Percentiles rank a stretch among this genome's conserved stretches.
Evolutionary conservation across 2,888 invertebrate species (phyloP).

Genomic region (Silvanus unidentatus): DNA sequence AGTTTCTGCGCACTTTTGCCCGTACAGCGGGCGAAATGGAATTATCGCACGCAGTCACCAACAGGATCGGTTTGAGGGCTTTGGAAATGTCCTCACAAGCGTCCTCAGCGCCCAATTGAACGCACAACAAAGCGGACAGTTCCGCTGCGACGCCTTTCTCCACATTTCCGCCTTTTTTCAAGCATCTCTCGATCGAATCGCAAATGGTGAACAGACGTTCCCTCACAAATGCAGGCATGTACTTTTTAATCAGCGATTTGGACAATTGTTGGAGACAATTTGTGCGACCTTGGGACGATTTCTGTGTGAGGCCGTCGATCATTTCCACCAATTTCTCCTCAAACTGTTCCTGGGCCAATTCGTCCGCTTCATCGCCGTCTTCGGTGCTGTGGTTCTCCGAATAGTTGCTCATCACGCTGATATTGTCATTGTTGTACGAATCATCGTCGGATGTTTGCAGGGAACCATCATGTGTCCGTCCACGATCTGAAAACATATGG

Average conservation of each 20-base stretch:
- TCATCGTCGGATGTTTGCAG: slow-evolving; percentile 51
- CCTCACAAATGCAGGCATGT: slow-evolving; percentile 67
- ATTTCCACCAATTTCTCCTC: slow-evolving; percentile 85
- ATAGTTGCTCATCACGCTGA: slow-evolving; percentile 70
- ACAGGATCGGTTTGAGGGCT: slow-evolving; percentile 67
- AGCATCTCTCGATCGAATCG: slow-evolving; percentile 73
- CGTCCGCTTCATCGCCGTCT: slow-evolving; percentile 51
- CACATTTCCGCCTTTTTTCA: slow-evolving; percentile 75
- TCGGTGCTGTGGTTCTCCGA: slow-evolving; percentile 66
- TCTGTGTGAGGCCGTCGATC: slow-evolving; percentile 83
- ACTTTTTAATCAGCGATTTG: slow-evolving; percentile 71
- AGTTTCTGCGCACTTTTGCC: slow-evolving; percentile 59
- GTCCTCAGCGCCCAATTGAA: slow-evolving; percentile 70
- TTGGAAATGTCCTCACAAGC: slow-evolving; percentile 63
- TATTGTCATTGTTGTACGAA: slow-evolving; percentile 77
- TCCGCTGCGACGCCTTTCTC: slow-evolving; percentile 81
- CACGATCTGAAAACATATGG: not conserved
- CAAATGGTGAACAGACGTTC: slow-evolving; percentile 72
- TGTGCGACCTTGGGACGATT: slow-evolving; percentile 77
- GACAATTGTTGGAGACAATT: slow-evolving; percentile 65
- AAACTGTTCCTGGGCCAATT: slow-evolving; percentile 59
- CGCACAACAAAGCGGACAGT: slow-evolving; percentile 70
- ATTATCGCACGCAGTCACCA: slow-evolving; percentile 67
- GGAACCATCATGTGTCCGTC: slow-evolving; percentile 26
- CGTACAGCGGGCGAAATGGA: slow-evolving; percentile 69